Conservation (phyloP, 1,140 invertebrate genomes). For the Drosophila setifemur region DNA sequence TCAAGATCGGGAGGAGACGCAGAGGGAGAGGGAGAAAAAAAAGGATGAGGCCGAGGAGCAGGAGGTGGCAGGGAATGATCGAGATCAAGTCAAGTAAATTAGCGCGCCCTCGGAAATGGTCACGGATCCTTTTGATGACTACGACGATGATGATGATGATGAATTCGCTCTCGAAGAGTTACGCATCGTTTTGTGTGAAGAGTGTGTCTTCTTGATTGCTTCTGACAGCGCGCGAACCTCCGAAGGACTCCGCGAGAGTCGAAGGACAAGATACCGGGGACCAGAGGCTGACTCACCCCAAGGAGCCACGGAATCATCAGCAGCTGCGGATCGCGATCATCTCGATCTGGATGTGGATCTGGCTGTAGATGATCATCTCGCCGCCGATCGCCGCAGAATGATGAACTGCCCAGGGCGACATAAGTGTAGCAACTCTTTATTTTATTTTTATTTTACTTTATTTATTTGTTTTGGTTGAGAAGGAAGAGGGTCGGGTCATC, state of each 20-base stretch:
- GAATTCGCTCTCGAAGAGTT: conserved; percentile 74
- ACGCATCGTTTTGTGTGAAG: conserved; percentile 79
- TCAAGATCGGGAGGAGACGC: conserved; percentile 6
- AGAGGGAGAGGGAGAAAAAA: neutral
- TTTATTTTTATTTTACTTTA: conserved; percentile 64
- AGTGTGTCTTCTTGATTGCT: conserved; percentile 78
- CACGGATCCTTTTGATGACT: conserved; percentile 69
- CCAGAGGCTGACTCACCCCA: conserved; percentile 55
- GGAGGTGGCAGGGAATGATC: neutral
- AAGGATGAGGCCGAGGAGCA: no score
- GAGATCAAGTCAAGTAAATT: conserved; percentile 58
- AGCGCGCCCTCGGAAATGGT: conserved; percentile 63
- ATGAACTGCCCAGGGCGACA: conserved; percentile 64
- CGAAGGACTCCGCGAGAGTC: conserved; percentile 33
- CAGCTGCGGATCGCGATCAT: conserved; percentile 58
- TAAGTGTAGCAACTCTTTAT: conserved; percentile 64
- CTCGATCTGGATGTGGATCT: conserved; percentile 1
- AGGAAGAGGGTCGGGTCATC: conserved; percentile 49
- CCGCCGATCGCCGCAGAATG: conserved; percentile 47
- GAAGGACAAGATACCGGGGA: conserved; percentile 39
- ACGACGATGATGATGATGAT: conserved; percentile 34
- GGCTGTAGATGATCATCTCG: conserved; percentile 43
- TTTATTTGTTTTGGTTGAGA: conserved; percentile 62
- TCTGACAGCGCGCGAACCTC: conserved; percentile 75
- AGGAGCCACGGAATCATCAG: conserved; percentile 2